Base-by-base conservation (phyloP, 1,140 invertebrate species). In the Theocolax elegans region DNA sequence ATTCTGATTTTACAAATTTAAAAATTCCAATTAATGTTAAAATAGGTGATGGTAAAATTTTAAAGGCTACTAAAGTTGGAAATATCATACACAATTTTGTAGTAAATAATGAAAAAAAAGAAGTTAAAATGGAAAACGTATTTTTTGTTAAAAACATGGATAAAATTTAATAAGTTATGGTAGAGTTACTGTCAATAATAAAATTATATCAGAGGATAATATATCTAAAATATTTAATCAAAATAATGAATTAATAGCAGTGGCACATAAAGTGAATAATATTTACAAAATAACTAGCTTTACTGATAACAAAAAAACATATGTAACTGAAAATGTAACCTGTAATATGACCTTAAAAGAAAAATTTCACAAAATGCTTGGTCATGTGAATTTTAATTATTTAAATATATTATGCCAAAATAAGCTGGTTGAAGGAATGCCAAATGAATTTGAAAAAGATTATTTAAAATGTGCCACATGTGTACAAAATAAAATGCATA, bases 221-320 rank as follows among this genome's bases (percentile, higher is more conserved):
- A 25, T 13, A 9, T 21, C 62, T 25, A 38, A 53, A 40, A 25
- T 65, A 31, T 40, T 27, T 46, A 15, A 51, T 53, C 51, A n/a
- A 38, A 27, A 53, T 15, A 65, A 65, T 65, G 21, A 65, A 25
- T 38, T 65, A 76, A 74, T 53, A 1, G 48, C 29, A 23, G 10
- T 65, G 2, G 48, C 48, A 3, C 17, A 12, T 1, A 53, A 65
- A 13, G n/a, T 31, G 40, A 49, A 40, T 7, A n/a, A 19, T 13
- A n/a, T 53, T 1, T 65, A 53, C 17, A n/a, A 65, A 12, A 51
- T 65, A n/a, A 38, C 0, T 23, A 65, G 44, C 21, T 48, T 23
- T 35, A 13, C 9, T 25, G 59, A 48, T 3, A 35, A 35, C 15
- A 44, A 51, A 23, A 6, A 51, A 51, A 21, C 8, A 4, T 51